Conservation (phyloP, 2,888 invertebrate species). For the Altica lythri region DNA sequence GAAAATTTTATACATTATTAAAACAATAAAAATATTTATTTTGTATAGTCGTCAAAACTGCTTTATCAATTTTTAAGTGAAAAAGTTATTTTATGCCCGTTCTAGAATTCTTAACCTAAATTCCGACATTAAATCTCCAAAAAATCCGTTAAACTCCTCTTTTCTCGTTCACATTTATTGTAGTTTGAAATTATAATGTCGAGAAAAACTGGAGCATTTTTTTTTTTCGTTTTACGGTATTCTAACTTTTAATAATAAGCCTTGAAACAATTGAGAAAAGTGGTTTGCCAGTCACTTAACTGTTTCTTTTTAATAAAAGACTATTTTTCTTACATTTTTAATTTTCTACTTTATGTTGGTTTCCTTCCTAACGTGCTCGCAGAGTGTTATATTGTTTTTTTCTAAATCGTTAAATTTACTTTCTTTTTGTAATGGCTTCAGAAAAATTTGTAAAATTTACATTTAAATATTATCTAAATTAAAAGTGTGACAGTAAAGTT, state of each 20-base stretch:
- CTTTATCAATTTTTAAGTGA: too few relatives aligned
- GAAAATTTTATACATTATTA: too few relatives aligned
- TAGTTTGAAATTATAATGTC: slow-evolving; percentile 29
- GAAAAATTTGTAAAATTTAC: too few relatives aligned
- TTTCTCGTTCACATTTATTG: slow-evolving; percentile 19
- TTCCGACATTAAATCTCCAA: slow-evolving; percentile 16
- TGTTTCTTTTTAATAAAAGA: slow-evolving; percentile 23
- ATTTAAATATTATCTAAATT: too few relatives aligned
- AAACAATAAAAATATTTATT: too few relatives aligned
- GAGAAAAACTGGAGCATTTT: slow-evolving; percentile 9
- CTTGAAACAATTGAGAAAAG: slow-evolving; percentile 20
- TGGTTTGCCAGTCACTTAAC: slow-evolving; percentile 16
- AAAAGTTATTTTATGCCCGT: slow-evolving; percentile 12
- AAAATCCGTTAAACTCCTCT: slow-evolving; percentile 15
- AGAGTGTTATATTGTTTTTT: too few relatives aligned
- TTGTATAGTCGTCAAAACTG: too few relatives aligned
- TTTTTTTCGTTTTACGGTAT: slow-evolving; percentile 19
- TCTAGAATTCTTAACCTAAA: slow-evolving; percentile 5
- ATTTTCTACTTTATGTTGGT: slow-evolving; percentile 9
- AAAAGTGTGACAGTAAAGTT: too few relatives aligned
- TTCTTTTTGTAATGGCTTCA: too few relatives aligned
- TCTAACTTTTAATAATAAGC: slow-evolving; percentile 23
- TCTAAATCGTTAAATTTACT: too few relatives aligned
- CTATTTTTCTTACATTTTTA: slow-evolving; percentile 23
- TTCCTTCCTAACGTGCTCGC: too few relatives aligned